Evolutionary conservation across 2,113 vertebrate genomes (phyloP).

Genomic region (Pyxicephalus adspersus): DNA sequence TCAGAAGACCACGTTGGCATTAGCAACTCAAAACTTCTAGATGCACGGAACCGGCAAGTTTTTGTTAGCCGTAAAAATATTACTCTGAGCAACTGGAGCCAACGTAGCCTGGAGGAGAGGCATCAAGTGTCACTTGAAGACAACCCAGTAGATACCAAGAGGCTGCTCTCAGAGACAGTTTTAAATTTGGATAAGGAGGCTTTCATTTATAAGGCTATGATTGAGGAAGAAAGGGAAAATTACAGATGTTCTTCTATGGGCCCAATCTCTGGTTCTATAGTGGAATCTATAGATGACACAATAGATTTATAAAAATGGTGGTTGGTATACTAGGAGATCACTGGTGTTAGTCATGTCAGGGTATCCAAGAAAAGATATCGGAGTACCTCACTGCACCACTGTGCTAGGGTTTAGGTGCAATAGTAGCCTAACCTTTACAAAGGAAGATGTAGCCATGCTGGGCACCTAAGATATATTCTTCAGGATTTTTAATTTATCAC

Average conservation of each 20-base stretch:
- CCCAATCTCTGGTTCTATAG: not conserved
- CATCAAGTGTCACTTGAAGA: not conserved
- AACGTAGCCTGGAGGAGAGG: constrained; percentile 10
- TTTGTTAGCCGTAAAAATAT: constrained; percentile 48
- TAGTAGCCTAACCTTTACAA: too few species aligned
- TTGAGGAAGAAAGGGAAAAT: not conserved
- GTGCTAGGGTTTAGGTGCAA: too few species aligned
- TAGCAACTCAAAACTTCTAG: not conserved
- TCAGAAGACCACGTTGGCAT: rapidly evolving
- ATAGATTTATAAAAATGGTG: not conserved
- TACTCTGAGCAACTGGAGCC: not conserved
- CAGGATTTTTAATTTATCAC: too few species aligned
- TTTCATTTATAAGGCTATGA: not conserved
- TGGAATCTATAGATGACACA: not conserved
- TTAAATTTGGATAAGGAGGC: not conserved
- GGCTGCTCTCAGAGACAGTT: not conserved
- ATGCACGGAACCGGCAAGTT: constrained; percentile 25
- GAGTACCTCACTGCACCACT: too few species aligned
- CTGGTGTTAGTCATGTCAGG: too few species aligned
- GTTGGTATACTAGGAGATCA: not conserved
- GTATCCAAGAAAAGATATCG: too few species aligned
- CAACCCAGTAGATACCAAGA: not conserved
- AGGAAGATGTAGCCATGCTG: too few species aligned
- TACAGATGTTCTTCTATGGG: not conserved
- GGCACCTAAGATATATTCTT: too few species aligned